Evolutionary conservation across 2,113 vertebrate species (phyloP).

Genomic region (Triplophysa siluroides): DNA sequence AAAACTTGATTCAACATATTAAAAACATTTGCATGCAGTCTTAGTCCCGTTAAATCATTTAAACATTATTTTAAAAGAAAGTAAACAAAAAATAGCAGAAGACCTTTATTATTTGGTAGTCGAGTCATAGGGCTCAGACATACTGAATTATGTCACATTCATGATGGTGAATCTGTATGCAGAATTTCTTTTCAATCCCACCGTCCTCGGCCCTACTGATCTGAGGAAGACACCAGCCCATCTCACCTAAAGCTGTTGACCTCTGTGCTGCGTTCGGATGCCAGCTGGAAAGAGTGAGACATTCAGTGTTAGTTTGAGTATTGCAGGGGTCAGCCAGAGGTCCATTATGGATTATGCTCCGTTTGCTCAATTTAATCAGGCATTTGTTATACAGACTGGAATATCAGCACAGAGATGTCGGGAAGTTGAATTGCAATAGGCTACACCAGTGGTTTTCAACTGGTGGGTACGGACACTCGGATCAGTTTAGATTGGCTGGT

Average conservation of each 20-base stretch:
- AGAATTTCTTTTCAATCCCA: too few species aligned
- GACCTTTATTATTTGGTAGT: too few species aligned
- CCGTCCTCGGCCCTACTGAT: too few species aligned
- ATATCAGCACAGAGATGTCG: background rate
- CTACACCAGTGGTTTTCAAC: background rate
- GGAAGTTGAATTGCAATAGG: background rate
- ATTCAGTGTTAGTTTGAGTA: background rate
- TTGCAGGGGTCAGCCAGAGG: constrained; percentile 13
- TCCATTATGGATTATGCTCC: background rate
- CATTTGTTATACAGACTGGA: background rate
- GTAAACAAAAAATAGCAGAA: too few species aligned
- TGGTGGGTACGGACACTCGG: too few species aligned
- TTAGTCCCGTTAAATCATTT: too few species aligned
- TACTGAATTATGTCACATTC: too few species aligned
- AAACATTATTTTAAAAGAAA: too few species aligned
- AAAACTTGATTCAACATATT: too few species aligned
- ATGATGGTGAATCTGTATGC: too few species aligned
- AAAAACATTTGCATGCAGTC: too few species aligned
- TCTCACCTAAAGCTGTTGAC: constrained; percentile 9
- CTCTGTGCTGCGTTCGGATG: background rate
- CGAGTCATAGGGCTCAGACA: too few species aligned
- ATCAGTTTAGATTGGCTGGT: background rate
- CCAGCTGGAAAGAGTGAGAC: constrained; percentile 15
- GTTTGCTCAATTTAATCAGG: background rate
- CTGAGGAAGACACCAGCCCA: background rate